Evolutionary conservation across 2,113 vertebrate species (phyloP).

Genomic region (Chloropsis cyanopogon): DNA sequence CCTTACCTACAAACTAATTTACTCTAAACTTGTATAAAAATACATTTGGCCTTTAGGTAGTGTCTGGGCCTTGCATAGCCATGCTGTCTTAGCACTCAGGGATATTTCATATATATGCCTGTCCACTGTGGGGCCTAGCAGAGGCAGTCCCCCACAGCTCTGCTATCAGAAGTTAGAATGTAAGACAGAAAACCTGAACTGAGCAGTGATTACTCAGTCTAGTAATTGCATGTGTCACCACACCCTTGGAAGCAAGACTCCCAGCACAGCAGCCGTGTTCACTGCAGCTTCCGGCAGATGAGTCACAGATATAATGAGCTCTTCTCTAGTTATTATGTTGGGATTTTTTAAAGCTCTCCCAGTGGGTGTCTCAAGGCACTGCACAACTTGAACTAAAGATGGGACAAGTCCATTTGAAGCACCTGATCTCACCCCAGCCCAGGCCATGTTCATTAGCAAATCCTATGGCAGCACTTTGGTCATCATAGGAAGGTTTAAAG

Average conservation of each 20-base stretch:
- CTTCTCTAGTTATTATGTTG: not conserved
- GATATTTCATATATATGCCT: not conserved
- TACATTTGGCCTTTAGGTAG: not conserved
- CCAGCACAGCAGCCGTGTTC: not conserved
- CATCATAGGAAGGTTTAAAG: not conserved
- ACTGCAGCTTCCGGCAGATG: not conserved
- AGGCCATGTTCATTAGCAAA: not conserved
- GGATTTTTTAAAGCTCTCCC: not conserved
- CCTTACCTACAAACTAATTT: not conserved
- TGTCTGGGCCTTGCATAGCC: not conserved
- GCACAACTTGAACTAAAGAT: not conserved
- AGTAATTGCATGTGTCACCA: not conserved
- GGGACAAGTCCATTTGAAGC: not conserved
- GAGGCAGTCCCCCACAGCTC: not conserved
- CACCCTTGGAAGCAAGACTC: not conserved
- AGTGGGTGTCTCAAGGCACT: not conserved
- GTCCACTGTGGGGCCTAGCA: not conserved
- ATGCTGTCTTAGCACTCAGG: not conserved
- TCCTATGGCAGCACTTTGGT: not conserved
- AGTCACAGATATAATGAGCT: conserved; percentile 21
- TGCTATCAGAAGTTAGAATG: not conserved
- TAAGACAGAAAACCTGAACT: not conserved
- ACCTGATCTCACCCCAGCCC: not conserved
- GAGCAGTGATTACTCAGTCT: not conserved
- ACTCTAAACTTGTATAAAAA: not conserved